Evolutionary conservation across 1,140 invertebrate species (phyloP), one percentile per base, ranked within the genome.

Genomic region (Matsumurasca onukii): DNA sequence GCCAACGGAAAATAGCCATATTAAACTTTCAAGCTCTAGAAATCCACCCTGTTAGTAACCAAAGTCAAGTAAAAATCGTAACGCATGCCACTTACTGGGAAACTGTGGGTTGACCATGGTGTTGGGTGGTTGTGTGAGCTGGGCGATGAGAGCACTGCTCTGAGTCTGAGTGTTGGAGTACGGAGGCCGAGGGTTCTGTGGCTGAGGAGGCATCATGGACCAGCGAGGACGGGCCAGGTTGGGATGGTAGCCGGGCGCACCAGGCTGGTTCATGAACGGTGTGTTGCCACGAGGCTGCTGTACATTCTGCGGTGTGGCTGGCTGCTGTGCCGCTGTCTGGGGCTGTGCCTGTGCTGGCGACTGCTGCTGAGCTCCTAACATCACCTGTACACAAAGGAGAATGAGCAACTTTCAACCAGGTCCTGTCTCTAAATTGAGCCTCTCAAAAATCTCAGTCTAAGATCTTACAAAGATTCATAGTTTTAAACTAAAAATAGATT

Each of bases 121-220:
- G 29, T 13, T 55, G 1, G 87, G 86, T 2, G 88, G 87, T 55
- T 87, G 86, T 30, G 86, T 86, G 0, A 90, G 80, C 69, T 91
- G 90, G 0, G 89, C 86, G 70, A 89, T 88, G 0, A 89, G 75
- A 9, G 87, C 86, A 69, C 86, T 88, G 30, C 65, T 70, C 39
- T 34, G 75, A 34, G 61, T 74, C 68, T 69, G 72, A 69, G 20
- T 73, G 69, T 68, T 73, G 55, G 55, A 12, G 64, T 66, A 67
- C 30, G 62, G 69, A 25, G 48, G 55, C 51, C 59, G n/a, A n/a
- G n/a, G 69, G 27, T 68, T 71, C 66, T 71, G 29, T 67, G 5
- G n/a, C n/a, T n/a, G n/a, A n/a, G n/a, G 69, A 27, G 71, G 70
- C 70, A 72, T 73, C 69, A 72, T 72, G n/a, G 69, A 65, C 70